Base-by-base conservation (phyloP, 2,888 invertebrate genomes). In the Noctua fimbriata region DNA sequence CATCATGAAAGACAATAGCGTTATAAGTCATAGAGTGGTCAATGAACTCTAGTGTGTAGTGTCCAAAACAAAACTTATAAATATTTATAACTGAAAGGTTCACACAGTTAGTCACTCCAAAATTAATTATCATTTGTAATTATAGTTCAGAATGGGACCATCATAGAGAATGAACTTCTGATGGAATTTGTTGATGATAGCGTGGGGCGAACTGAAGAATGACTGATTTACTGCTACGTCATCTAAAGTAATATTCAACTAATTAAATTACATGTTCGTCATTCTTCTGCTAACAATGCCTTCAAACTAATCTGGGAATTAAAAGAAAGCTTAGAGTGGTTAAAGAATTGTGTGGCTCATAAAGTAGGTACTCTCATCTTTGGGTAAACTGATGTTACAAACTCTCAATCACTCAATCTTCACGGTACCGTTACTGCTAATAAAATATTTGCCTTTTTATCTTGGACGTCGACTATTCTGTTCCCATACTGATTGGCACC, bases 81-180 rank as follows among this genome's bases (percentile, higher is more conserved):
- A 84, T 84, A 84, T 86, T 86, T 75, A 86, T 69, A 69, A 58
- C 60, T 36, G 36, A 78, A 86, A 86, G 47, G 69, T 66, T 82
- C 77, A 77, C 70, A 69, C 71, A 71, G 58, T 83, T 58, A 81
- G 63, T 82, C 67, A 74, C 71, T 72, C 12, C 52, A 60, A 74
- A 83, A 86, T 75, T 83, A 84, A 86, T 84, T 84, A 86, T 58
- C 65, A 73, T 58, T 76, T 73, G 44, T 86, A 82, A 84, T 84
- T 84, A 87, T 66, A 74, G 65, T 83, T 82, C 66, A 74, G 78
- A 86, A 83, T 75, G 74, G 74, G 60, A 86, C 49, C 65, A 73
- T 49, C 14, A 32, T 58, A 65, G 32, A 58, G 84, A 84, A 79
- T 79, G 49, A 84, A 73, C 65, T 60, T 73, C 52, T 69, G 47